Evolutionary conservation across 37 sponge, comb jelly and placozoan species (phyloP), one percentile per base, ranked within the genome.

Genomic region (Amphimedon queenslandica): DNA sequence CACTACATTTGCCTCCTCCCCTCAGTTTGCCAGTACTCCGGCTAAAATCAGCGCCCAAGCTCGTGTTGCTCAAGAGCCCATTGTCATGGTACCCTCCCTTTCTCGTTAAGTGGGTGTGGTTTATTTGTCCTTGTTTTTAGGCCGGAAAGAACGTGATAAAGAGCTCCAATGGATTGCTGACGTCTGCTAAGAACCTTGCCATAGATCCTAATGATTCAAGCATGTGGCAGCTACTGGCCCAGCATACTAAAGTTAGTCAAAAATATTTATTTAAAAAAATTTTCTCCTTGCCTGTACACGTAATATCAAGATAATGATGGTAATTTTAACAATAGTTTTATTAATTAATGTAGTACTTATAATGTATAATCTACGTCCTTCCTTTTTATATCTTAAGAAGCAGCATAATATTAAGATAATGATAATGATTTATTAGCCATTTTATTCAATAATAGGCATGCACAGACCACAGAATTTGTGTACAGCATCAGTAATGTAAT

Each of bases 1-100:
- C 76, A 78, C 85, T 21, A 87, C 86, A 18, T 98, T 92, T 77
- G 95, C 90, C 30, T 92, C 96, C 21, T 88, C 94, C 29, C 87
- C 95, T n/a, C 93, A 98, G 85, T 98, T 98, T 72, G 92, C 93
- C 25, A 83, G 88, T 21, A 89, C 82, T 1, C 90, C 93, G 23
- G 99, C 99, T 47, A 83, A 82, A 73, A 98, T 98, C 85, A 92
- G 93, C 36, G 82, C 86, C 1, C 80, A 91, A 69, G 96, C 82
- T n/a, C 58, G 77, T 21, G 30, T 37, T 38, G 86, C 81, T 27
- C 91, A 90, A 64, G 74, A 78, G 63, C 82, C 86, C 29, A 81
- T 90, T 23, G 28, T 81, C 18, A 38, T 47, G 53, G 53, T 8
- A 47, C 13, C 13, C 53, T 47, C 8, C 13, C 13, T 47, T 18